A percentile compares a stretch with the other conserved stretches of the same genome.
These are phyloP conservation scores for Labrus mixtus DNA, from an alignment of 2,113 vertebrate species.

Conservation along the genomic window DNA sequence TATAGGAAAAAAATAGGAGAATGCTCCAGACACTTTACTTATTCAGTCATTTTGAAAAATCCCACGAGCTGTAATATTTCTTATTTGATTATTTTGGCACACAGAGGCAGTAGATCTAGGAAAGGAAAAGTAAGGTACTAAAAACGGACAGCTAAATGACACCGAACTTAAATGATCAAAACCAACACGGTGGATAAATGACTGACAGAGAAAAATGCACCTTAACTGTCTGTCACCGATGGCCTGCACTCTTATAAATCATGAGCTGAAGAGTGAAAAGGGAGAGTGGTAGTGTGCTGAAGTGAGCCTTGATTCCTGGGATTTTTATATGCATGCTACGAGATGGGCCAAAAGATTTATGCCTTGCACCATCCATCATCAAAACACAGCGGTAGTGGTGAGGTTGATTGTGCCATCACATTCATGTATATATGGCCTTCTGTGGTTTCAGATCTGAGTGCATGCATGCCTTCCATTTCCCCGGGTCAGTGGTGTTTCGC, in stretches of 20 bases:
- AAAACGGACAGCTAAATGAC: not conserved
- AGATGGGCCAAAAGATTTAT: constrained; percentile 61
- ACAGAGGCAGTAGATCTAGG: not conserved
- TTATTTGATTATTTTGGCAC: not conserved
- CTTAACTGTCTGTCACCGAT: constrained; percentile 14
- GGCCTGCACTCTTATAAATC: constrained; percentile 30
- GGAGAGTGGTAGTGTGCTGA: not conserved
- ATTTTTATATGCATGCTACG: constrained; percentile 45
- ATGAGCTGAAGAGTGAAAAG: constrained; percentile 5
- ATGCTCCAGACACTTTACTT: not conserved
- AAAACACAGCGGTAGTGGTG: constrained; percentile 23
- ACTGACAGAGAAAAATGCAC: constrained; percentile 16
- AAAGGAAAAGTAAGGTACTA: not conserved
- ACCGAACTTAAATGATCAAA: not conserved
- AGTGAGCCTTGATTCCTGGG: constrained; percentile 48
- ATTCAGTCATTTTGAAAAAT: not conserved
- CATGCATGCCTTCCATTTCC: constrained; percentile 31
- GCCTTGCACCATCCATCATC: constrained; percentile 29
- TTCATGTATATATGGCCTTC: constrained; percentile 6
- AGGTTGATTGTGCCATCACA: constrained; percentile 23
- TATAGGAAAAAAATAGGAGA: not conserved
- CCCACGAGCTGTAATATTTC: not conserved
- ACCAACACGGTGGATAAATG: not conserved
- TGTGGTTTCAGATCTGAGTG: constrained; percentile 45
- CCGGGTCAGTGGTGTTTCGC: constrained; percentile 45